Percentiles rank a stretch among this genome's conserved stretches.
Conservation (phyloP, 2,888 invertebrate genomes). For the Rhamnusium bicolor region DNA sequence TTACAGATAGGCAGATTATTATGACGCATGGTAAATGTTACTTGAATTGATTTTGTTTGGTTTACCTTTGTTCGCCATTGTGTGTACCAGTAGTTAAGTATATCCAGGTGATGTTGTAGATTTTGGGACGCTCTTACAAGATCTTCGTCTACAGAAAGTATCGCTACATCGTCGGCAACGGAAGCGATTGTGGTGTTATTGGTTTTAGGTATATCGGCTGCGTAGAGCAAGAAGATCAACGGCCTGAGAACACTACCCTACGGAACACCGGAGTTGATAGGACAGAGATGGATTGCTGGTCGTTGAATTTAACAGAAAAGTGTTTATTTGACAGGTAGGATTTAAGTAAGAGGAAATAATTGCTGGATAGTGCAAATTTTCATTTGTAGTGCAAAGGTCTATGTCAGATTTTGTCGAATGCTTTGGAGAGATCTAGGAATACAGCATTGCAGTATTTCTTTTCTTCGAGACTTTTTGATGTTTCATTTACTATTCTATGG, state of each 20-base stretch:
- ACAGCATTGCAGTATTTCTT: background rate
- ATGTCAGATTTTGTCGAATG: no score
- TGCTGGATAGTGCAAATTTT: background rate
- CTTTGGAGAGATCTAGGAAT: background rate
- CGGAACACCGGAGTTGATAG: background rate
- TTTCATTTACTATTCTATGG: conserved; percentile 26
- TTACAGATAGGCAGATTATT: background rate
- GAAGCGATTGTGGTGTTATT: background rate
- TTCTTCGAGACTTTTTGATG: background rate
- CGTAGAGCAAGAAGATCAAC: background rate
- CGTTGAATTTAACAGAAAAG: conserved; percentile 26
- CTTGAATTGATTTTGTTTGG: background rate
- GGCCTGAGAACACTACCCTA: background rate
- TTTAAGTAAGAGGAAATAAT: background rate
- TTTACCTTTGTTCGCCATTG: background rate
- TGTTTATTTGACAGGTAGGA: background rate
- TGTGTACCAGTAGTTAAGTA: background rate
- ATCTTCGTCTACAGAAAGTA: background rate
- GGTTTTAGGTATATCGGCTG: background rate
- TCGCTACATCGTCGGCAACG: background rate
- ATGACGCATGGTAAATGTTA: background rate
- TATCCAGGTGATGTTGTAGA: background rate
- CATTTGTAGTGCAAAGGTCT: background rate
- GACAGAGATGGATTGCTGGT: background rate
- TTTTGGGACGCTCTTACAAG: background rate